phyloP scores from a whole-genome alignment of 2,797 vertebrate genomes.

The Netta rufina region DNA sequence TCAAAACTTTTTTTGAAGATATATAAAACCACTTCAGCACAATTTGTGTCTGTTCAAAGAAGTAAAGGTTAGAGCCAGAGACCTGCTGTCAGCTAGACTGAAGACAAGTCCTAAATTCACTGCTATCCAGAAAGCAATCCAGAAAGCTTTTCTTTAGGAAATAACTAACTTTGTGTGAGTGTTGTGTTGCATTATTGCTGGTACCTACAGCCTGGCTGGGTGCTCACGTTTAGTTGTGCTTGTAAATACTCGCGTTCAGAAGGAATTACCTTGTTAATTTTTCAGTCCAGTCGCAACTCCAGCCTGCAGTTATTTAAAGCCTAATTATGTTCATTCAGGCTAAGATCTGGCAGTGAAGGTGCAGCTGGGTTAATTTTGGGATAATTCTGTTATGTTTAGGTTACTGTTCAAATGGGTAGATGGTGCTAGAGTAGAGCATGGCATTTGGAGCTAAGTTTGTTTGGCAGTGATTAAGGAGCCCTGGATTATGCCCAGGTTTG shows the following conservation, averaged over 20 bases:
- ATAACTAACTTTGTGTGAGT: not conserved
- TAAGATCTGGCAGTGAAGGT: not conserved
- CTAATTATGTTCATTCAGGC: not conserved
- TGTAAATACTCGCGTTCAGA: not conserved
- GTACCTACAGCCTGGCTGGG: not conserved
- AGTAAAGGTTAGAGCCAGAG: not conserved
- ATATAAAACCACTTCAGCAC: not conserved
- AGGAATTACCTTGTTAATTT: not conserved
- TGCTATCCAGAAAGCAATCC: not conserved
- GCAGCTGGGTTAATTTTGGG: not conserved
- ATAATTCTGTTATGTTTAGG: not conserved
- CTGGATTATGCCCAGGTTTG: not conserved
- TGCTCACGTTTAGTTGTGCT: not conserved
- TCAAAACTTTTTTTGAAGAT: not conserved
- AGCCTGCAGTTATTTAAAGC: not conserved
- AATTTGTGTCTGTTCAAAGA: not conserved
- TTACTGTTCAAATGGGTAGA: not conserved
- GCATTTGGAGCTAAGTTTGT: not conserved
- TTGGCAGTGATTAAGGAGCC: not conserved
- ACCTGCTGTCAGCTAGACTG: fast-evolving
- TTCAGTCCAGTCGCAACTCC: not conserved
- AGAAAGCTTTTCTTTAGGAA: not conserved
- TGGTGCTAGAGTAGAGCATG: not conserved
- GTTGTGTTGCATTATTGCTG: not conserved
- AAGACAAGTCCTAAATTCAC: not conserved